Percentiles rank a stretch among this genome's conserved stretches.
Conservation (phyloP, 2,888 invertebrate species). For the Chorisops tibialis region DNA sequence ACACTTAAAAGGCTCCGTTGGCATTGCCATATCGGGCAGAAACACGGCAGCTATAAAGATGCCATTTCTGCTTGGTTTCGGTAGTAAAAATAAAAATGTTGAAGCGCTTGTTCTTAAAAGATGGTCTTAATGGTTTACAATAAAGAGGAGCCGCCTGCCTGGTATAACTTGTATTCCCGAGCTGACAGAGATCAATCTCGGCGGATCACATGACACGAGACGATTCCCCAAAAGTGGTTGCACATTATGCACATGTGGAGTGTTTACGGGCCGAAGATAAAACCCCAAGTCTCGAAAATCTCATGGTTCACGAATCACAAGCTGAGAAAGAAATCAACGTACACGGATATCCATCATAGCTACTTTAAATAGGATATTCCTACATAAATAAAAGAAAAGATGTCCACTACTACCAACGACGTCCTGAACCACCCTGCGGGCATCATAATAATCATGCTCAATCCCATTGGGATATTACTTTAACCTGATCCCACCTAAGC, state of each 20-base stretch:
- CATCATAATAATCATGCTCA: not conserved
- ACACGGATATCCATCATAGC: slow-evolving; percentile 3
- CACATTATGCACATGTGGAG: too few species aligned
- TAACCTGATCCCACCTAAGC: slow-evolving; percentile 31
- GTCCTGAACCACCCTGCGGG: slow-evolving; percentile 7
- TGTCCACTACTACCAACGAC: not conserved
- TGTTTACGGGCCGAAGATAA: too few species aligned
- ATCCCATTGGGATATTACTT: slow-evolving; percentile 24
- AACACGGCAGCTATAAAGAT: slow-evolving; percentile 2
- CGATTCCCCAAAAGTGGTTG: too few species aligned
- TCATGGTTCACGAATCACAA: not conserved
- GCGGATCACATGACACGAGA: too few species aligned
- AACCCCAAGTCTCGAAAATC: not conserved
- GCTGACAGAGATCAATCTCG: too few species aligned
- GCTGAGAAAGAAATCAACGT: slow-evolving; percentile 11
- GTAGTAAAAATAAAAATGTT: slow-evolving; percentile 6
- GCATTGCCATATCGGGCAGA: not conserved
- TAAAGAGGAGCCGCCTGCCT: too few species aligned
- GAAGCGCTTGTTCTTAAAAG: not conserved
- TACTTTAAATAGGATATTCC: slow-evolving; percentile 5
- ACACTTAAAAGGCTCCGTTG: not conserved
- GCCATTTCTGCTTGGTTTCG: not conserved
- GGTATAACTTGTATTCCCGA: too few species aligned
- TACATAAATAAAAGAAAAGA: slow-evolving; percentile 11
- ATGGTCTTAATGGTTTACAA: too few species aligned